Conservation (phyloP, 2,888 invertebrate species). For the Lasiommata megera region DNA sequence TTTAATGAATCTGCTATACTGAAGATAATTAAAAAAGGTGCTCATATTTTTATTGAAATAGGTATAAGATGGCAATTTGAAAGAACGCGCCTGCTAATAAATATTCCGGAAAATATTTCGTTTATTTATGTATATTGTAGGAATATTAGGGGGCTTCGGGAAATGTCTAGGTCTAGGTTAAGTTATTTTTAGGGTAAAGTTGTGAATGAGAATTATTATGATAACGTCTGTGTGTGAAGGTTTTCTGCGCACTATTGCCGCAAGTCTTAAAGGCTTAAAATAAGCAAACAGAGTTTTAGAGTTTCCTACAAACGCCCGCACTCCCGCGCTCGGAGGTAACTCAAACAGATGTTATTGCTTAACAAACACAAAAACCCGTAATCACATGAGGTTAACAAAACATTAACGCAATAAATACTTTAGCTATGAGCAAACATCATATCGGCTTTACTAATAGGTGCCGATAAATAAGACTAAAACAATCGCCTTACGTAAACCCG, state of each 20-base stretch:
- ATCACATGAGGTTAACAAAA: conserved; percentile 77
- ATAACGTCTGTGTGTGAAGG: background rate
- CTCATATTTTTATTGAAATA: no score
- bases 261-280: conserved; percentile 16
- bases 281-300: conserved; percentile 24
- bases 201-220: no score
- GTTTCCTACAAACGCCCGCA: conserved; percentile 27
- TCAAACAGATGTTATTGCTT: conserved; percentile 70
- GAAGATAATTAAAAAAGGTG: no score
- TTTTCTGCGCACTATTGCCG: background rate
- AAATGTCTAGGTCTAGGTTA: no score
- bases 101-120: no score
- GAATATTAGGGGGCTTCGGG: no score
- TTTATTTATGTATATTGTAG: no score
- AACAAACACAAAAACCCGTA: conserved; percentile 73
- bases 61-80: no score
- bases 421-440: conserved; percentile 59
- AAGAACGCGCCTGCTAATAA: no score
- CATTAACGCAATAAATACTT: conserved; percentile 72
- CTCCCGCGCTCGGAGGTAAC: conserved; percentile 49
- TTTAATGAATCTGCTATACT: no score
- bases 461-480: conserved; percentile 64
- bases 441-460: conserved; percentile 66
- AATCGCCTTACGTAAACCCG: conserved; percentile 57
- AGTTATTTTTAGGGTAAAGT: no score